Base-by-base conservation (phyloP, 1,140 invertebrate genomes). In the Melitaea cinxia region DNA sequence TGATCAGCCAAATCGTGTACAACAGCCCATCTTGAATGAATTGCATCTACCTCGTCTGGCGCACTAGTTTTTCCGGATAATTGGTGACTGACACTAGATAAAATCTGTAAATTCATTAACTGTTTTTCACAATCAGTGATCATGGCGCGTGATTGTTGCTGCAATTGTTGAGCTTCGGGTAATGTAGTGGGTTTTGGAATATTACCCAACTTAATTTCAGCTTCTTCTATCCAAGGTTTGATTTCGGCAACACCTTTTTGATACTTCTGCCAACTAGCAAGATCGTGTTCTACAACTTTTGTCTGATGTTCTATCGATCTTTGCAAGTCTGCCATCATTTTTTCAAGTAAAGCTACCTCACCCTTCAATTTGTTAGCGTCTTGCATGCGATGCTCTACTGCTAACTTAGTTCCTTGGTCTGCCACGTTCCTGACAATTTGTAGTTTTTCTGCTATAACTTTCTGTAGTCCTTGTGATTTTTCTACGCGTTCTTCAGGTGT, bases 151-250 rank as follows among this genome's bases (percentile, higher is more conserved):
- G 94, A 94, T 69, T 93, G 93, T 59, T 94, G 91, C 79, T 96
- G 93, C 80, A 96, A 92, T 73, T 95, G 93, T 64, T 94, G 92
- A 0, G 96, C 96, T 92, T 98, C 97, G 68, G 94, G 85, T 19
- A 98, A 88, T 47, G 93, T 94, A 1, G 94, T 83, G n/a, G 95
- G 95, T 85, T 96, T 95, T 70, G 95, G 93, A 35, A 95, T 84
- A 66, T 93, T 93, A 56, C 94, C 93, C 26, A 95, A 91, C 84
- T 95, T 95, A 9, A 94, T 91, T 92, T 98, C 97, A 19, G 95
- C 96, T 79, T 96, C 93, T 78, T 97, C 95, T 58, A 98, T 93
- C 95, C 97, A 98, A 1, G 97, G 97, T 82, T 96, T 95, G 23
- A 99, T 93, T 84, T 96, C 93, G 57, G 95, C 93, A 23, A 96